phyloP scores from a whole-genome alignment of 2,797 vertebrate species.

The Phoebastria nigripes region DNA sequence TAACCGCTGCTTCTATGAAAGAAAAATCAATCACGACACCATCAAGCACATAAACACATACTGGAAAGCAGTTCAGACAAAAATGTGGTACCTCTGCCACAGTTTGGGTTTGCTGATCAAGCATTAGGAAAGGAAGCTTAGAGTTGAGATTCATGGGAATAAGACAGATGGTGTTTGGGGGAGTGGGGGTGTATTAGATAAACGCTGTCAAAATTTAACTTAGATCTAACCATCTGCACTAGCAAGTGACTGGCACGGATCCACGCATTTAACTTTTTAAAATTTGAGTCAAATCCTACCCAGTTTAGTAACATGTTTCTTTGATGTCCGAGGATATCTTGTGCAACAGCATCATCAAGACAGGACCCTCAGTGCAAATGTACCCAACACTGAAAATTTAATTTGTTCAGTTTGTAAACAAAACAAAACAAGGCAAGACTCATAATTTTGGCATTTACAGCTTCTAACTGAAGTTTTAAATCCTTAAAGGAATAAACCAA shows the following conservation, averaged over 20 bases:
- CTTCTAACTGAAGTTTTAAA: neutral
- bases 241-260: conserved; percentile 30
- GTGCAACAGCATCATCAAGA: conserved; percentile 17
- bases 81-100: neutral
- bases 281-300: conserved; percentile 26
- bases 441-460: neutral
- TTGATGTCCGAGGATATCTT: neutral
- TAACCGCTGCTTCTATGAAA: neutral
- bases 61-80: neutral
- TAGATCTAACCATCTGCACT: conserved; percentile 37
- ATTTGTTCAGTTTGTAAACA: conserved; percentile 15
- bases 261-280: conserved; percentile 27
- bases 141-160: neutral
- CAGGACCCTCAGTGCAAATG: conserved; percentile 18
- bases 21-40: neutral
- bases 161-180: conserved; percentile 44
- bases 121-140: neutral
- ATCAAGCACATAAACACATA: conserved; percentile 14
- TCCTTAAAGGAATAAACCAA: neutral
- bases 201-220: conserved; percentile 47
- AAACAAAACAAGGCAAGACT: neutral
- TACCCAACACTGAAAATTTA: conserved; percentile 5
- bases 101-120: conserved; percentile 5
- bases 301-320: conserved; percentile 39
- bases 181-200: conserved; percentile 52